phyloP scores from a whole-genome alignment of 1,140 invertebrate genomes.

The Littorina saxatilis region DNA sequence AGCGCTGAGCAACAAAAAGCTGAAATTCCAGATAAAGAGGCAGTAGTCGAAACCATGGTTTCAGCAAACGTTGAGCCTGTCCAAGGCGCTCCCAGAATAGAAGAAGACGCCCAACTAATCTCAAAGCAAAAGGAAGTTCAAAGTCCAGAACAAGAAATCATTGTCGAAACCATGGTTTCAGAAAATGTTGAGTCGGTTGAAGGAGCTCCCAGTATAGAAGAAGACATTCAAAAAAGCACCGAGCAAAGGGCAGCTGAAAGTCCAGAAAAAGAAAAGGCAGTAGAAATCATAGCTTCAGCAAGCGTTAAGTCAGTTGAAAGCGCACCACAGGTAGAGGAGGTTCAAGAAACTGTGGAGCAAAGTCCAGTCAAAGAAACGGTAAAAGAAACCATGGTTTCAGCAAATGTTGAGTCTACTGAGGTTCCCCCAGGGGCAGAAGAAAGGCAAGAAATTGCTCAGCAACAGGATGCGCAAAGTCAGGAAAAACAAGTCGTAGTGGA shows the following conservation, averaged over 20 bases:
- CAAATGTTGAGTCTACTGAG: neutral
- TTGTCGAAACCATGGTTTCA: neutral
- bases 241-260: too few relatives aligned
- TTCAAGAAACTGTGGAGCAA: neutral
- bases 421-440: neutral
- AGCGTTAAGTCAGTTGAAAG: too few relatives aligned
- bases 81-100: too few relatives aligned
- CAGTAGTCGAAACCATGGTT: too few relatives aligned
- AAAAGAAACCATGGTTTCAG: neutral
- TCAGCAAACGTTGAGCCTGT: too few relatives aligned
- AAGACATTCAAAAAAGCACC: too few relatives aligned
- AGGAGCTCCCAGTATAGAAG: too few relatives aligned
- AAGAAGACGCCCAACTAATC: neutral
- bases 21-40: too few relatives aligned
- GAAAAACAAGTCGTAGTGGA: neutral
- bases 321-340: neutral
- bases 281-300: neutral
- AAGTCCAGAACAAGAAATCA: neutral
- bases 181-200: neutral
- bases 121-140: neutral
- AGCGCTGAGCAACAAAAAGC: too few relatives aligned
- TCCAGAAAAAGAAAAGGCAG: neutral
- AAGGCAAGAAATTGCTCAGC: neutral
- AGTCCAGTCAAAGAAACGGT: neutral
- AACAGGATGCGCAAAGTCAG: slow-evolving; percentile 16